phyloP scores from a whole-genome alignment of 2,888 invertebrate species.

The Argyra leucocephala region DNA sequence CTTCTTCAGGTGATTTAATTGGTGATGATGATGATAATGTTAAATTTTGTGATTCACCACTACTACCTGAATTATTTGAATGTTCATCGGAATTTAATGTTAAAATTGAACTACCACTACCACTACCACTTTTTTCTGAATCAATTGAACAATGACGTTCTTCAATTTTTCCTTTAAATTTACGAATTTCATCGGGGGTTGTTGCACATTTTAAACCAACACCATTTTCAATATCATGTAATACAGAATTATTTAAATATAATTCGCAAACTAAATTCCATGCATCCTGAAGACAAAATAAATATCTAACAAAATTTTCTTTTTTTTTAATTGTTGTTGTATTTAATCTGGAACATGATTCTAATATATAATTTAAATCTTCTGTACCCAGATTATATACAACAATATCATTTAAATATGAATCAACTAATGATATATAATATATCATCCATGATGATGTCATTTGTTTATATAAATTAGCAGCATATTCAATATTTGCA shows the following conservation, averaged over 20 bases:
- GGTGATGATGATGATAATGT: conserved; percentile 29
- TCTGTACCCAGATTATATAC: conserved; percentile 53
- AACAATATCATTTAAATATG: conserved; percentile 64
- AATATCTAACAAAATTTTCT: conserved; percentile 51
- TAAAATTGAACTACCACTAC: not conserved
- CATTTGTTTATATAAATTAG: conserved; percentile 85
- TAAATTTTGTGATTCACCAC: conserved; percentile 11
- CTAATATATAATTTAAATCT: conserved; percentile 54
- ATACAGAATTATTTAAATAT: conserved; percentile 45
- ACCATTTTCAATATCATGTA: conserved; percentile 40
- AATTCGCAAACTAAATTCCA: conserved; percentile 53
- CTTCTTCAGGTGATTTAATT: conserved; percentile 35
- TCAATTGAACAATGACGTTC: conserved; percentile 15
- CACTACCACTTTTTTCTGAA: conserved; percentile 18
- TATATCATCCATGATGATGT: conserved; percentile 86
- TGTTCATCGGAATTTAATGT: conserved; percentile 19
- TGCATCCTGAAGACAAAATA: conserved; percentile 52
- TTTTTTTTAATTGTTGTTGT: conserved; percentile 45
- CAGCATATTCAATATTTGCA: conserved; percentile 72
- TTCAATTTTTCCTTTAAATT: not conserved
- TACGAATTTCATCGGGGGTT: conserved; percentile 22
- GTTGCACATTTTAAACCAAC: conserved; percentile 28
- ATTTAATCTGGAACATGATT: conserved; percentile 50
- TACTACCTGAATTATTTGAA: conserved; percentile 16
- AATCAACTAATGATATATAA: conserved; percentile 74